phyloP scores from a whole-genome alignment of 2,797 vertebrate genomes.

The Linurgus olivaceus region DNA sequence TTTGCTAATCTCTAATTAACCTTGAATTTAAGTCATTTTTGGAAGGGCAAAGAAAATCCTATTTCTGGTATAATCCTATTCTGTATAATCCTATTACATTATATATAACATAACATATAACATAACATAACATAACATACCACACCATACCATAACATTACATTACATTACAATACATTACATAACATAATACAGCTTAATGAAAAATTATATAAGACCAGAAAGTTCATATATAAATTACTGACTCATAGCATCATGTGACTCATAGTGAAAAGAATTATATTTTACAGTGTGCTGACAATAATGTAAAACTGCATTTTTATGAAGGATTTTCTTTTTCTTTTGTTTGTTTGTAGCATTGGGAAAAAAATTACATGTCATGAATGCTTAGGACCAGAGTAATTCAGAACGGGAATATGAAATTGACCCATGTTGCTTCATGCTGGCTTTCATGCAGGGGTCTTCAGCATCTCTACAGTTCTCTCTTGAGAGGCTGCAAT shows the following conservation, averaged over 20 bases:
- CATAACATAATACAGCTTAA: neutral
- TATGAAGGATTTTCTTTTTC: neutral
- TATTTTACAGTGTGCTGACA: neutral
- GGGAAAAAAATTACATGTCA: neutral
- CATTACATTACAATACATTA: too few species aligned
- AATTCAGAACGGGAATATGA: neutral
- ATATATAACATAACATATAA: neutral
- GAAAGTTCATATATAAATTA: neutral
- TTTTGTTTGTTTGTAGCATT: neutral
- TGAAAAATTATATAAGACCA: neutral
- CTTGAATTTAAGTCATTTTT: neutral
- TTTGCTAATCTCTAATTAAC: neutral
- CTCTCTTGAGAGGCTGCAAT: neutral
- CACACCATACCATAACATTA: too few species aligned
- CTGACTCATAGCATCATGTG: neutral
- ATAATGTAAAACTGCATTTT: neutral
- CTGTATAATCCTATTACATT: too few species aligned
- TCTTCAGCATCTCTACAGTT: neutral
- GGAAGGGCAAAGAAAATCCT: neutral
- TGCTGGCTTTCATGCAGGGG: rapidly evolving
- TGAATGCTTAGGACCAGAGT: neutral
- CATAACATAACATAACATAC: too few species aligned
- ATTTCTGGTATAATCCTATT: neutral
- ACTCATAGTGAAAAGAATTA: neutral
- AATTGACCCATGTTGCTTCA: rapidly evolving